These are phyloP conservation scores for Chironomus tepperi DNA, from an alignment of 1,140 invertebrate genomes.

Conservation along the genomic window DNA sequence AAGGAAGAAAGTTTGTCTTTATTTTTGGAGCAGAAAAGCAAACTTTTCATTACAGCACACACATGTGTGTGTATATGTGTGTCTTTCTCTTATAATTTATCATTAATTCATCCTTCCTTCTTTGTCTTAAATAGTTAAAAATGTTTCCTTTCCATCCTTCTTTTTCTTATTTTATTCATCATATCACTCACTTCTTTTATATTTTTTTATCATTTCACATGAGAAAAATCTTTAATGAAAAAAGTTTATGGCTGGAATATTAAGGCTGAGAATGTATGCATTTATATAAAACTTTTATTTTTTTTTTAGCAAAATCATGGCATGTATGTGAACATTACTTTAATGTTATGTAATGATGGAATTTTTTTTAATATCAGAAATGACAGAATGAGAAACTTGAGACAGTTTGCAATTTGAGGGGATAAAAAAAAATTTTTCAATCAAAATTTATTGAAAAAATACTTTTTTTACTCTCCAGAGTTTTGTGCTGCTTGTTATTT, in stretches of 20 bases:
- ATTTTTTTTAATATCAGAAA: no score
- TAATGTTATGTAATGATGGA: no score
- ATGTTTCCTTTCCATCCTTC: not conserved
- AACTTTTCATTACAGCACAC: slow-evolving; percentile 9
- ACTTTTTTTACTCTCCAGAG: no score
- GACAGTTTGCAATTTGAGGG: no score
- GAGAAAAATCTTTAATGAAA: slow-evolving; percentile 22
- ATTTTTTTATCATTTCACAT: slow-evolving; percentile 27
- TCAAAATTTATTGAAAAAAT: no score
- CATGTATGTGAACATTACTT: no score
- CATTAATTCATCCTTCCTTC: not conserved
- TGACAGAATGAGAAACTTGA: no score
- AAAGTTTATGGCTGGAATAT: slow-evolving; percentile 19
- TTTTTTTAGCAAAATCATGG: no score
- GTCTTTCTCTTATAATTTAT: not conserved
- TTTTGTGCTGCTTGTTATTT: no score
- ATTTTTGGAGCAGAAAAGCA: slow-evolving; percentile 6
- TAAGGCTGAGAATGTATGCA: slow-evolving; percentile 6
- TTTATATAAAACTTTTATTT: not conserved
- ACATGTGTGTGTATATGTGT: not conserved
- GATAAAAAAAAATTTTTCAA: no score
- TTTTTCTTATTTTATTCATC: not conserved
- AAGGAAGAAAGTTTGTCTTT: not conserved
- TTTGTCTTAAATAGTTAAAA: slow-evolving; percentile 17
- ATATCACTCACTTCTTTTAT: slow-evolving; percentile 27